Percentiles rank a stretch among this genome's conserved stretches.
phyloP scores from a whole-genome alignment of 2,888 invertebrate species.

The Dynastes hyllus region DNA sequence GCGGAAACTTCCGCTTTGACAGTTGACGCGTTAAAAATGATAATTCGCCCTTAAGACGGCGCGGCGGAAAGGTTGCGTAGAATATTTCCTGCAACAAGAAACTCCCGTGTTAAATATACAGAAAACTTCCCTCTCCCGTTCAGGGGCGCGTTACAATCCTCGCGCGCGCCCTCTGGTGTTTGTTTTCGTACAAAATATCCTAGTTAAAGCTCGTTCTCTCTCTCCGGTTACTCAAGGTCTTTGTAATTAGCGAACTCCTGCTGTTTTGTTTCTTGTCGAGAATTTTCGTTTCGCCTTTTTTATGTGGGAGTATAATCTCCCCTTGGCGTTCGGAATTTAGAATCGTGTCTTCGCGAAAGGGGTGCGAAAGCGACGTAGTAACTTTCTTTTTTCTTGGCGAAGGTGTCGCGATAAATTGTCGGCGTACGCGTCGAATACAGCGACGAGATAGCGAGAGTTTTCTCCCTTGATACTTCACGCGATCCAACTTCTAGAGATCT shows the following conservation, averaged over 20 bases:
- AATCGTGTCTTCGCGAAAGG: neutral
- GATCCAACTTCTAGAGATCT: constrained; percentile 28
- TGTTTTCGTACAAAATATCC: constrained; percentile 33
- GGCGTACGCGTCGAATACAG: constrained; percentile 2
- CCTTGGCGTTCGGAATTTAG: neutral
- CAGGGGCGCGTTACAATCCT: neutral
- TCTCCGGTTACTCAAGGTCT: constrained; percentile 14
- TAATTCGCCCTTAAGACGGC: constrained; percentile 1
- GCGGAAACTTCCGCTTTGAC: neutral
- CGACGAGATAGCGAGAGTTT: constrained; percentile 28
- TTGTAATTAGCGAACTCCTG: constrained; percentile 26
- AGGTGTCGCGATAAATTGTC: constrained; percentile 45
- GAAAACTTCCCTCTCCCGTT: neutral
- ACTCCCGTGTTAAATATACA: constrained; percentile 23
- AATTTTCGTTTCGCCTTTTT: neutral
- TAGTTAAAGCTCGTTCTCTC: constrained; percentile 6
- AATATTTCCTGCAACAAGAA: constrained; percentile 18
- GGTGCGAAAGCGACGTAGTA: constrained; percentile 12
- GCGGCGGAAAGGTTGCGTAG: neutral
- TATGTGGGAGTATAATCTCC: constrained; percentile 3
- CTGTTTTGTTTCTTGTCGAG: constrained; percentile 6
- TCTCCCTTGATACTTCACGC: constrained; percentile 28
- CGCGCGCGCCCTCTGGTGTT: constrained; percentile 28
- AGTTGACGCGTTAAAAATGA: constrained; percentile 27
- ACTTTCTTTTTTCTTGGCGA: constrained; percentile 12